Evolutionary conservation across 2,113 vertebrate genomes (phyloP).

Genomic region (Hyperopisus bebe): DNA sequence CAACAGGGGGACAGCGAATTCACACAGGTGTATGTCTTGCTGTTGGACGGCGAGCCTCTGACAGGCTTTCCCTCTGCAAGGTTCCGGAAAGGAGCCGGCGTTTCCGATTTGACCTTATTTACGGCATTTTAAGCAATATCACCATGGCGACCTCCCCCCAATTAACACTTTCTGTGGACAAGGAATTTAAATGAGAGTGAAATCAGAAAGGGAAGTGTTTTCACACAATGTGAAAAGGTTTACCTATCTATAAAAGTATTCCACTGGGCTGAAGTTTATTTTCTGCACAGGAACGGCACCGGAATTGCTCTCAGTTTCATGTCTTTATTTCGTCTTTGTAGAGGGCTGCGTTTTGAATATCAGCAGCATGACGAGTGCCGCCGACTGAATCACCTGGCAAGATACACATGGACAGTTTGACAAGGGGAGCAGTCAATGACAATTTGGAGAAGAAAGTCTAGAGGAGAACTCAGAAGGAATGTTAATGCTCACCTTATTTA

Average conservation of each 20-base stretch:
- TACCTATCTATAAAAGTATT: background rate
- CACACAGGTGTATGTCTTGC: background rate
- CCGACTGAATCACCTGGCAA: background rate
- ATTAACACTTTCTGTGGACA: background rate
- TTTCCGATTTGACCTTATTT: background rate
- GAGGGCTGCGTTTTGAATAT: background rate
- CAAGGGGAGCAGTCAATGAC: background rate
- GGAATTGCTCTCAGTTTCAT: background rate
- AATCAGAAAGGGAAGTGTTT: background rate
- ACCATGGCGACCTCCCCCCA: background rate
- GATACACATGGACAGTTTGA: background rate
- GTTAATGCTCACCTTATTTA: background rate
- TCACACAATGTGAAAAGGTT: background rate
- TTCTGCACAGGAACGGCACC: background rate
- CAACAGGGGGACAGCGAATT: background rate
- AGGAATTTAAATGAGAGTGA: background rate
- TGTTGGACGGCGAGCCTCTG: background rate
- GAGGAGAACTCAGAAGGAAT: background rate
- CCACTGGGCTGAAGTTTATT: background rate
- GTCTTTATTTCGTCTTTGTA: background rate
- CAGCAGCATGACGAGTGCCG: background rate
- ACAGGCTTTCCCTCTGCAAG: background rate
- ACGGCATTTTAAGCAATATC: background rate
- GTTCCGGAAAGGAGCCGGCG: background rate
- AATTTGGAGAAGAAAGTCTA: slow-evolving; percentile 7